phyloP scores from a whole-genome alignment of 2,113 vertebrate species.

The Gymnobelideus leadbeateri region DNA sequence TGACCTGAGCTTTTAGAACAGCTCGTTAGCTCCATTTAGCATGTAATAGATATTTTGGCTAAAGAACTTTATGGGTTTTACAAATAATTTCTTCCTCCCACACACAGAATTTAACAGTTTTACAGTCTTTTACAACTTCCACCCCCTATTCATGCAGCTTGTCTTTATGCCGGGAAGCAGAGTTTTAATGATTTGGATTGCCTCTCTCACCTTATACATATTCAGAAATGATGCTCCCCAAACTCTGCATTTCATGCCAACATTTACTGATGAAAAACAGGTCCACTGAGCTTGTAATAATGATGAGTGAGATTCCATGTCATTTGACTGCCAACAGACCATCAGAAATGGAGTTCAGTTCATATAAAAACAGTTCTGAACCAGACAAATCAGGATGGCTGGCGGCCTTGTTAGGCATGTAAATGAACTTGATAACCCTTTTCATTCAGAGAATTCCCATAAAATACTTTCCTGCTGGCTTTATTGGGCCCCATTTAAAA shows the following conservation, averaged over 20 bases:
- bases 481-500: constrained; percentile 68
- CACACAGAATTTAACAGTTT: constrained; percentile 79
- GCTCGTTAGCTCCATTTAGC: constrained; percentile 74
- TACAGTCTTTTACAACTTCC: constrained; percentile 77
- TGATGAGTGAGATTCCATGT: constrained; percentile 71
- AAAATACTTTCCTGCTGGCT: constrained; percentile 60
- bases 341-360: constrained; percentile 73
- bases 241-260: constrained; percentile 66
- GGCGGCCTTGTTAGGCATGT: constrained; percentile 54
- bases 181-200: constrained; percentile 75
- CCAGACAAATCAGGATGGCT: constrained; percentile 55
- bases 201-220: constrained; percentile 65
- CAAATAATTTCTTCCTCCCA: constrained; percentile 76
- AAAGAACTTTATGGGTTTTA: constrained; percentile 78
- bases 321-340: constrained; percentile 71
- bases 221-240: constrained; percentile 75
- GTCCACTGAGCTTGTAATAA: constrained; percentile 59
- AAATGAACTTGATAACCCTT: constrained; percentile 76
- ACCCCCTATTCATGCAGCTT: constrained; percentile 61
- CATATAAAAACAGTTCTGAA: constrained; percentile 61
- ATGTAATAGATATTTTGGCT: constrained; percentile 79
- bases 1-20: constrained; percentile 35
- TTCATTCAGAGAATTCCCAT: constrained; percentile 65
- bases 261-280: constrained; percentile 74
- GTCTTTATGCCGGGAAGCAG: constrained; percentile 74